Conservation (phyloP, 2,888 invertebrate genomes). For the Ectemnius cavifrons region DNA sequence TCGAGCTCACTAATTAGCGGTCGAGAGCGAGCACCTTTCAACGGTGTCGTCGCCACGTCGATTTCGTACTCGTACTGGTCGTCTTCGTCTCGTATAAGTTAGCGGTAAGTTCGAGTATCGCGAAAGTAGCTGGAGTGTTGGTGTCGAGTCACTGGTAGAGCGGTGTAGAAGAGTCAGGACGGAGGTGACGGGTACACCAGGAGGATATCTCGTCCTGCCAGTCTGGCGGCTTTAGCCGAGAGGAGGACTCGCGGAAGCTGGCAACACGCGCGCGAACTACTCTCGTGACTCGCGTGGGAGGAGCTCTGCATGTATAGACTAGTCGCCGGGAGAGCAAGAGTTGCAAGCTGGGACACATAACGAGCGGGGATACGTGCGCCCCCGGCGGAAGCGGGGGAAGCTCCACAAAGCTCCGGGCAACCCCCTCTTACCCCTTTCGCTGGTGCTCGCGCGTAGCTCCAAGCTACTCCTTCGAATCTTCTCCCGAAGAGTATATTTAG, state of each 20-base stretch:
- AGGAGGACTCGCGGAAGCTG: slow-evolving; percentile 32
- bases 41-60: background rate
- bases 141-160: background rate
- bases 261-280: background rate
- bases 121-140: slow-evolving; percentile 4
- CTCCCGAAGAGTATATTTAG: slow-evolving; percentile 57
- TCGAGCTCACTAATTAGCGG: slow-evolving; percentile 1
- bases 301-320: background rate
- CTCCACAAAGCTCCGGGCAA: too few species aligned
- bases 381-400: slow-evolving; percentile 1
- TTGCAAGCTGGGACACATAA: background rate
- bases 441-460: too few species aligned
- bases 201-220: slow-evolving; percentile 43
- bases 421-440: too few species aligned
- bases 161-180: slow-evolving; percentile 2
- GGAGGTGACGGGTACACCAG: slow-evolving; percentile 17
- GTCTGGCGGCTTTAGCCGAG: slow-evolving; percentile 40
- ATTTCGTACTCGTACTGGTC: too few species aligned
- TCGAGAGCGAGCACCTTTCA: background rate
- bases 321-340: background rate
- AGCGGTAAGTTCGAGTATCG: background rate
- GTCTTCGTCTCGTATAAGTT: background rate
- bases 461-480: background rate
- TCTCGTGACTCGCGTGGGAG: slow-evolving; percentile 24
- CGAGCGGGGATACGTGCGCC: slow-evolving; percentile 20